phyloP scores from a whole-genome alignment of 2,113 vertebrate species.

The Axis porcinus region DNA sequence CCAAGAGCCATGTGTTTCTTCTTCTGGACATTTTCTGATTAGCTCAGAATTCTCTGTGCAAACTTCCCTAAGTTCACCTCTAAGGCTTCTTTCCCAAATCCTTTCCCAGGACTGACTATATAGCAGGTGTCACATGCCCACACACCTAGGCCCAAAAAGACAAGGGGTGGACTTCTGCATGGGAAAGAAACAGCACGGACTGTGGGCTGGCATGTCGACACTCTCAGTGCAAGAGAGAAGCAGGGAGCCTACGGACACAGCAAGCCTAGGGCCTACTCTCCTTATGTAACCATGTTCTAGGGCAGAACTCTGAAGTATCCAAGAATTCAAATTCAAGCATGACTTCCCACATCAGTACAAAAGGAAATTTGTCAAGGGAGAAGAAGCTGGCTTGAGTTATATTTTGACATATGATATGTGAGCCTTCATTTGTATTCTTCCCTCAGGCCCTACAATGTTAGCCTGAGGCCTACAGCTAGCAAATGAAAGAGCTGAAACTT shows the following conservation, averaged over 20 bases:
- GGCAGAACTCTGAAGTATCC: background rate
- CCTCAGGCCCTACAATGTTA: background rate
- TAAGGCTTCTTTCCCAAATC: background rate
- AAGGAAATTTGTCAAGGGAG: background rate
- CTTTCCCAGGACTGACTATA: background rate
- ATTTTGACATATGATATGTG: background rate
- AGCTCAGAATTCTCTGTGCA: background rate
- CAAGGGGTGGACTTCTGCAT: background rate
- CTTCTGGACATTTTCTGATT: background rate
- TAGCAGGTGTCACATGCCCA: background rate
- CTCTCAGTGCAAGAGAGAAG: background rate
- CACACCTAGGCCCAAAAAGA: background rate
- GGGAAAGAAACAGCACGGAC: background rate
- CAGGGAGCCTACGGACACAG: background rate
- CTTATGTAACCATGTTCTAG: background rate
- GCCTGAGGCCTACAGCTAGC: background rate
- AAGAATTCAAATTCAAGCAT: background rate
- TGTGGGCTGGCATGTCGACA: background rate
- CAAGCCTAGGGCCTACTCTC: background rate
- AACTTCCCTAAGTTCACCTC: background rate
- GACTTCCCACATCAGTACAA: background rate
- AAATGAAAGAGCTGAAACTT: background rate
- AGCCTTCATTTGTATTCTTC: background rate
- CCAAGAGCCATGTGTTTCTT: background rate
- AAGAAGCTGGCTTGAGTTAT: background rate